A percentile compares a stretch with the other conserved stretches of the same genome.
Conservation (phyloP, 2,113 vertebrate species). For the Eleginops maclovinus region DNA sequence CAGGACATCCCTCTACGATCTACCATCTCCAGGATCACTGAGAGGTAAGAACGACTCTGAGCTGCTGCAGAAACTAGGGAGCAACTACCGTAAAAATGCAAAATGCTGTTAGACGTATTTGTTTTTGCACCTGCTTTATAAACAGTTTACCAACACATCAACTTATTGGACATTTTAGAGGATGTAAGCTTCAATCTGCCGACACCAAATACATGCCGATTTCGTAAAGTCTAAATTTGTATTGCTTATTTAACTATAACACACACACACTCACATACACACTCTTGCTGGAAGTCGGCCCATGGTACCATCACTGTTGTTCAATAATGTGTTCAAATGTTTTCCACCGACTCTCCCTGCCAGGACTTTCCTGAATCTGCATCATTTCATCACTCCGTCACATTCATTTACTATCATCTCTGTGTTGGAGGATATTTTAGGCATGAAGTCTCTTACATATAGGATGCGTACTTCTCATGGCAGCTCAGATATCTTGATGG, state of each 20-base stretch:
- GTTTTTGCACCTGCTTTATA: no score
- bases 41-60: slow-evolving; percentile 89
- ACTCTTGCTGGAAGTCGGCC: background rate
- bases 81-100: no score
- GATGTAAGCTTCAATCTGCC: no score
- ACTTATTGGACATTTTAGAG: no score
- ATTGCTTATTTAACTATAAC: no score
- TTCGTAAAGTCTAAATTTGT: no score
- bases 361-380: slow-evolving; percentile 5
- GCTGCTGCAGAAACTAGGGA: no score
- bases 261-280: no score
- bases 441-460: background rate
- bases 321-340: slow-evolving; percentile 7
- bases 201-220: no score
- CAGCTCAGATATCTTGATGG: background rate
- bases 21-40: slow-evolving; percentile 79
- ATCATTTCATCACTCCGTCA: background rate
- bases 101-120: no score
- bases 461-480: background rate
- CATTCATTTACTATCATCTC: slow-evolving; percentile 6
- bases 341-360: background rate
- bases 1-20: slow-evolving; percentile 91
- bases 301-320: background rate
- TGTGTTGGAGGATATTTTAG: background rate
- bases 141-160: no score